These are phyloP conservation scores for Caenorhabditis latens DNA, from an alignment of 1,140 invertebrate species.

Conservation along the genomic window DNA sequence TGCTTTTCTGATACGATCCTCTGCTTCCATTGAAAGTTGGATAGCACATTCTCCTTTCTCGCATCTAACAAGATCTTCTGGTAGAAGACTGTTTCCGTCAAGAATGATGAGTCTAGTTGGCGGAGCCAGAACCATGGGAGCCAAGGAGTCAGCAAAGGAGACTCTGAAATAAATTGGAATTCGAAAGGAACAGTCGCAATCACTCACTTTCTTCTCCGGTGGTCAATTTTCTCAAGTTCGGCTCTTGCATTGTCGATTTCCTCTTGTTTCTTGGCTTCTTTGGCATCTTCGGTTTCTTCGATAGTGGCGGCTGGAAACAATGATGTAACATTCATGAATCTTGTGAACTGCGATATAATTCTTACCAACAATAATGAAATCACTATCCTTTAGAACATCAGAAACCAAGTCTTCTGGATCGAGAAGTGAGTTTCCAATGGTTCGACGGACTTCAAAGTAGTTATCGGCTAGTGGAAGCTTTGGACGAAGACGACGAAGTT, in stretches of 20 bases:
- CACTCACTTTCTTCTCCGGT: slow-evolving; percentile 3
- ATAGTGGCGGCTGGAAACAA: background rate
- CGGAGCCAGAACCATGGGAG: slow-evolving; percentile 30
- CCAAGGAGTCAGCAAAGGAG: slow-evolving; percentile 24
- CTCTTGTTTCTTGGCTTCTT: slow-evolving; percentile 54
- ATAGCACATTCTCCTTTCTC: slow-evolving; percentile 70
- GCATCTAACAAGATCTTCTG: slow-evolving; percentile 73
- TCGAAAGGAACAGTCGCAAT: too few species aligned
- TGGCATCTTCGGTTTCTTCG: slow-evolving; percentile 57
- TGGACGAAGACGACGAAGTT: slow-evolving; percentile 58
- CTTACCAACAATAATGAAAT: slow-evolving; percentile 60
- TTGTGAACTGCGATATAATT: too few species aligned
- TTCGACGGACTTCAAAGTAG: slow-evolving; percentile 57
- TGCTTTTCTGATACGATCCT: slow-evolving; percentile 69
- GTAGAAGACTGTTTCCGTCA: slow-evolving; percentile 71
- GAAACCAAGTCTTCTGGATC: slow-evolving; percentile 57
- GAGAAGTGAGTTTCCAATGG: slow-evolving; percentile 61
- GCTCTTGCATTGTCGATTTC: slow-evolving; percentile 53
- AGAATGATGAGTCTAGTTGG: slow-evolving; percentile 66
- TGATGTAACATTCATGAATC: background rate
- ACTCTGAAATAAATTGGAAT: slow-evolving; percentile 11
- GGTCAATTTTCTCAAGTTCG: slow-evolving; percentile 41
- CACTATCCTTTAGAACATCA: slow-evolving; percentile 61
- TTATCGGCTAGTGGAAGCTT: background rate
- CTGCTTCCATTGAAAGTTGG: slow-evolving; percentile 69